These are phyloP conservation scores for Eupsilia transversa DNA, from an alignment of 2,888 invertebrate genomes.

Conservation along the genomic window DNA sequence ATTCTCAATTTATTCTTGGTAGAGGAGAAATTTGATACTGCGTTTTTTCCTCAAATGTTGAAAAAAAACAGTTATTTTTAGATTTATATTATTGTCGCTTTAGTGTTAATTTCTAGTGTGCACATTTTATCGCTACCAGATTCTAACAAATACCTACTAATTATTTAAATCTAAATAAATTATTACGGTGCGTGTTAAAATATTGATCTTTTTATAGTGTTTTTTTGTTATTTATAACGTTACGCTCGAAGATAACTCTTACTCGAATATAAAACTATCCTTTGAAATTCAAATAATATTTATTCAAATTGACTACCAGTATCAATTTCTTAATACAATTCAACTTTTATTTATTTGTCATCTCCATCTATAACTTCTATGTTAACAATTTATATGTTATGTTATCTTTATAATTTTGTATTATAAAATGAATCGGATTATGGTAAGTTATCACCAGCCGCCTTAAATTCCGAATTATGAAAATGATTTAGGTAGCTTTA, in stretches of 20 bases:
- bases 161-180: conserved; percentile 38
- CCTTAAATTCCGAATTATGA: neutral
- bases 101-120: conserved; percentile 21
- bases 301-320: neutral
- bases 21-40: conserved; percentile 11
- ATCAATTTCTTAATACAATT: conserved; percentile 10
- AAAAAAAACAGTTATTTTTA: conserved; percentile 13
- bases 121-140: conserved; percentile 36
- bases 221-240: neutral
- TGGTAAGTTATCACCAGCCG: neutral
- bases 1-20: neutral
- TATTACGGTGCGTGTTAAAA: neutral
- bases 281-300: neutral
- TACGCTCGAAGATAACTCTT: neutral
- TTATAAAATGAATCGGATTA: neutral
- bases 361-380: neutral
- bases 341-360: conserved; percentile 1
- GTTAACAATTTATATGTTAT: neutral
- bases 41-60: neutral
- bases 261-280: neutral
- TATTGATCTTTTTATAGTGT: neutral
- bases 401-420: neutral
- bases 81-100: conserved; percentile 26
- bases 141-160: conserved; percentile 3
- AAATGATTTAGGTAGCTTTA: neutral